phyloP scores from a whole-genome alignment of 2,888 invertebrate genomes.

The Ferrisia virgata region DNA sequence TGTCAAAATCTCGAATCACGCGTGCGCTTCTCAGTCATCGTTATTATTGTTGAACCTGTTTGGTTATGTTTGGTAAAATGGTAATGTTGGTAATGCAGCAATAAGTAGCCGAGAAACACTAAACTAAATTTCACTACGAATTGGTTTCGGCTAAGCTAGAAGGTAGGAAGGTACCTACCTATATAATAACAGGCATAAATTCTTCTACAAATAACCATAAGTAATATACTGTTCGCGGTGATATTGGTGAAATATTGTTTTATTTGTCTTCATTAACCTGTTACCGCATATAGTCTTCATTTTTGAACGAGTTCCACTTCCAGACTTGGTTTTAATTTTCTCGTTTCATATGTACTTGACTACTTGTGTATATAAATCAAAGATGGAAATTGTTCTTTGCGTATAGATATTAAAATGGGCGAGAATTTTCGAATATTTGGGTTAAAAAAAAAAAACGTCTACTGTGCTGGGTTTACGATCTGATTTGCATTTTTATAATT shows the following conservation, averaged over 20 bases:
- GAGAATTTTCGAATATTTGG: neutral
- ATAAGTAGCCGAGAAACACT: neutral
- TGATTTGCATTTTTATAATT: slow-evolving; percentile 20
- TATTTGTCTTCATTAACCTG: slow-evolving; percentile 16
- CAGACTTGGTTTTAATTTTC: neutral
- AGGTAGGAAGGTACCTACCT: too few relatives aligned
- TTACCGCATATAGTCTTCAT: neutral
- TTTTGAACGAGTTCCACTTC: too few relatives aligned
- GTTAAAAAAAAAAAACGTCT: neutral
- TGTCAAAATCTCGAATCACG: slow-evolving; percentile 16
- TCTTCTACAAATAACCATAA: neutral
- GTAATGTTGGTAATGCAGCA: neutral
- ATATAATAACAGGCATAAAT: neutral
- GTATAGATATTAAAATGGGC: neutral
- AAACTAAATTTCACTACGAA: neutral
- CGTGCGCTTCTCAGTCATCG: neutral
- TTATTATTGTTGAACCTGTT: neutral
- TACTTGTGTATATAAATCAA: too few relatives aligned
- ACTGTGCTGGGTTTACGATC: neutral
- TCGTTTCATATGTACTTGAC: too few relatives aligned
- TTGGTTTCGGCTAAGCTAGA: neutral
- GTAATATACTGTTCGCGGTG: neutral
- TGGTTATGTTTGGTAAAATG: neutral
- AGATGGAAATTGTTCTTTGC: neutral
- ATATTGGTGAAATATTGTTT: neutral